A percentile compares a stretch with the other conserved stretches of the same genome.
phyloP scores from a whole-genome alignment of 1,140 invertebrate species.

The Rhopalosiphum maidis region DNA sequence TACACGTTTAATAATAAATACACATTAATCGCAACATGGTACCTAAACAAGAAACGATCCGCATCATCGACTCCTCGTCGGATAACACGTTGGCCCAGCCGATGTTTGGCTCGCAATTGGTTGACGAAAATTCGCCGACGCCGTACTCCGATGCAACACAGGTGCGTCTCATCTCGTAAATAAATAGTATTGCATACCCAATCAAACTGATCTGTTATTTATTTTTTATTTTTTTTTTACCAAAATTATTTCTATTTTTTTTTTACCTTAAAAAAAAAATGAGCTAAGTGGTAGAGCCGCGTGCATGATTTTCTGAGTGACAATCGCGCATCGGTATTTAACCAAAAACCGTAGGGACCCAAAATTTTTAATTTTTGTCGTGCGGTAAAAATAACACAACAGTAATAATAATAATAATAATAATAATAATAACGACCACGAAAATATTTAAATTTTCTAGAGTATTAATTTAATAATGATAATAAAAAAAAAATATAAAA shows the following conservation, averaged over 20 bases:
- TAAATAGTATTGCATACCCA: neutral
- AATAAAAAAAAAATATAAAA: neutral
- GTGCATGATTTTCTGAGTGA: neutral
- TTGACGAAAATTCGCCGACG: conserved; percentile 88
- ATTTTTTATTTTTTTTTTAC: neutral
- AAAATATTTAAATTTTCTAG: neutral
- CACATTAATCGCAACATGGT: conserved; percentile 23
- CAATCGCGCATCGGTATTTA: neutral
- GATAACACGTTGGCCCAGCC: conserved; percentile 60
- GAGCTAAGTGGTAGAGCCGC: neutral
- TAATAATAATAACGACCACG: neutral
- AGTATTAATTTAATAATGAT: neutral
- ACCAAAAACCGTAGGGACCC: neutral
- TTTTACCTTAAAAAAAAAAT: neutral
- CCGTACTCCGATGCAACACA: conserved; percentile 96
- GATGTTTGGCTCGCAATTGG: conserved; percentile 83
- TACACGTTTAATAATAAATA: neutral
- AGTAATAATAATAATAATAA: neutral
- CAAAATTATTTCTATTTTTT: neutral
- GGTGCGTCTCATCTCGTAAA: conserved; percentile 68
- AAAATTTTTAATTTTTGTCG: neutral
- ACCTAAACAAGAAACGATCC: conserved; percentile 32
- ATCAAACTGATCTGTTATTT: neutral
- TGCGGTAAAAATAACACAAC: neutral
- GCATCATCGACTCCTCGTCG: neutral